These are phyloP conservation scores for Tor tambroides DNA, from an alignment of 2,113 vertebrate genomes.

Conservation along the genomic window DNA sequence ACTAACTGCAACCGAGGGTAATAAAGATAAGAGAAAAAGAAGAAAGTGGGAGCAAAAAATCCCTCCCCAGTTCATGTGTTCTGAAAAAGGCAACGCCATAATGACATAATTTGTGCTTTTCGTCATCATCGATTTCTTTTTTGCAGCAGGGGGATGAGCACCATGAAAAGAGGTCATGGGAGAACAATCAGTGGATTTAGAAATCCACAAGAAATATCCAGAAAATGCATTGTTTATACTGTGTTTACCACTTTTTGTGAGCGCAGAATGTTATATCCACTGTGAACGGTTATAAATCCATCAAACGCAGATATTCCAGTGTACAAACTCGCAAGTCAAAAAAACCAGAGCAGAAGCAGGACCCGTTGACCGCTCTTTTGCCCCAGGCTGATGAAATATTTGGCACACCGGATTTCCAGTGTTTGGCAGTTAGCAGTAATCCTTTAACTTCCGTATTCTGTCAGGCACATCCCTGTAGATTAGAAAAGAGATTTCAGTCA, in stretches of 20 bases:
- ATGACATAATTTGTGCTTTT: conserved; percentile 63
- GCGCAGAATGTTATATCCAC: not conserved
- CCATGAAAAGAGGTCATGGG: conserved; percentile 64
- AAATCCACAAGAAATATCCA: conserved; percentile 53
- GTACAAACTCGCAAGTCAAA: not conserved
- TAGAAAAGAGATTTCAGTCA: conserved; percentile 26
- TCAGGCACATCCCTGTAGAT: conserved; percentile 45
- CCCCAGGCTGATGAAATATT: conserved; percentile 47
- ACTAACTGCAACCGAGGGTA: conserved; percentile 62
- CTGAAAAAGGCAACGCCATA: conserved; percentile 45
- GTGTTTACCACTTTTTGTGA: not conserved
- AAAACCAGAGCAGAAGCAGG: not conserved
- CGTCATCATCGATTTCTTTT: conserved; percentile 64
- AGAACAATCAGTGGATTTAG: not conserved
- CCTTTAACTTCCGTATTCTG: conserved; percentile 67
- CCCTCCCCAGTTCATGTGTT: conserved; percentile 41
- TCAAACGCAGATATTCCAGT: not conserved
- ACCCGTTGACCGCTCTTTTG: not conserved
- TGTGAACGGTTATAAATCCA: conserved; percentile 13
- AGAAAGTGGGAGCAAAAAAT: conserved; percentile 50
- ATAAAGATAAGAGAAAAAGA: conserved; percentile 64
- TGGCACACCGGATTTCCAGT: conserved; percentile 59
- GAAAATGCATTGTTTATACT: not conserved
- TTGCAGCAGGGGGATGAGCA: conserved; percentile 49
- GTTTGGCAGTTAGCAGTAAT: conserved; percentile 63